Percentiles rank a stretch among this genome's conserved stretches.
These are phyloP conservation scores for Motacilla tschutschensis DNA, from an alignment of 2,113 vertebrate genomes.

Conservation along the genomic window DNA sequence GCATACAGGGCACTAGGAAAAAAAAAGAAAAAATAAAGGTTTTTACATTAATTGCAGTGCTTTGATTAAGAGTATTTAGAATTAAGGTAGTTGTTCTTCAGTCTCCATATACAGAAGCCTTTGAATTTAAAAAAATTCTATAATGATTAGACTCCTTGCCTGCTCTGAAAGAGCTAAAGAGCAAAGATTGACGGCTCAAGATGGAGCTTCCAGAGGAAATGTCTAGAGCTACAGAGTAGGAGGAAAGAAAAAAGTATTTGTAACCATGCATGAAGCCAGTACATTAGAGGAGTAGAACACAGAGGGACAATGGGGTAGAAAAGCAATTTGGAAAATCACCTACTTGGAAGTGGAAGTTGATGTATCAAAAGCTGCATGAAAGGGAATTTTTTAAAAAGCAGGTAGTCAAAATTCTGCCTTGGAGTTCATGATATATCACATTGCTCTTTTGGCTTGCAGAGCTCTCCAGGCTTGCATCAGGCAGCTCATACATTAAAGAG, in stretches of 20 bases:
- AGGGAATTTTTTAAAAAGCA: neutral
- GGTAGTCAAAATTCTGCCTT: neutral
- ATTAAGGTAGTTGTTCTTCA: neutral
- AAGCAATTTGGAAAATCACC: neutral
- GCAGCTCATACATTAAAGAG: neutral
- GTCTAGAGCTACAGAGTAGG: neutral
- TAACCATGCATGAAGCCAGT: neutral
- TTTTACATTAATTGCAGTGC: neutral
- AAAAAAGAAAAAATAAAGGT: neutral
- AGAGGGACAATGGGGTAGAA: neutral
- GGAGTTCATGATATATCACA: neutral
- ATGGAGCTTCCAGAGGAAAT: neutral
- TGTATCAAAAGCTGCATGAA: neutral
- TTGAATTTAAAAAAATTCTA: neutral
- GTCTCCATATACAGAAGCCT: neutral
- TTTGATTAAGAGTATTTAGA: neutral
- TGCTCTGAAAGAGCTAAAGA: neutral
- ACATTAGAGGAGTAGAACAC: neutral
- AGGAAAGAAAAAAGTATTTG: neutral
- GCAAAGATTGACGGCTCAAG: neutral
- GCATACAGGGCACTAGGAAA: neutral
- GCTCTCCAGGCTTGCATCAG: neutral
- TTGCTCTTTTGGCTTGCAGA: neutral
- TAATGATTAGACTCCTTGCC: neutral
- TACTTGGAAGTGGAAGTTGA: neutral